Percentiles rank a stretch among this genome's conserved stretches.
phyloP scores from a whole-genome alignment of 2,888 invertebrate genomes.

The Callimorpha dominula region DNA sequence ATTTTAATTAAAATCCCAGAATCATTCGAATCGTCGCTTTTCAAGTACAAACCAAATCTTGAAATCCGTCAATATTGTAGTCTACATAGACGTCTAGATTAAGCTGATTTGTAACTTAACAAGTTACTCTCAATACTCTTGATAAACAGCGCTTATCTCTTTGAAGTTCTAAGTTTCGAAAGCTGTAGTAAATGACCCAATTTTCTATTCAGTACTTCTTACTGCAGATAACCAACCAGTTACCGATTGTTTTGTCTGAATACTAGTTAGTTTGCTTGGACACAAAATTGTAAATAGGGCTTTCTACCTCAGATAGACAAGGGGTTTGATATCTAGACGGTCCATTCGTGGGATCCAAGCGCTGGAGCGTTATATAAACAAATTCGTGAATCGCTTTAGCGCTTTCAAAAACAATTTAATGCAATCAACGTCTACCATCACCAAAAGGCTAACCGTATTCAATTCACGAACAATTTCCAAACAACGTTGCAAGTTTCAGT shows the following conservation, averaged over 20 bases:
- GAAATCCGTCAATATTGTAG: not conserved
- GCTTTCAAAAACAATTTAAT: no score
- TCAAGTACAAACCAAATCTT: not conserved
- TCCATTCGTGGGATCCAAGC: no score
- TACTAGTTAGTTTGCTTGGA: not conserved
- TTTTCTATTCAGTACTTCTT: slow-evolving; percentile 2
- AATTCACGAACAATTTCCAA: no score
- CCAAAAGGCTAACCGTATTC: no score
- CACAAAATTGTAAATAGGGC: no score
- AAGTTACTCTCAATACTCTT: slow-evolving; percentile 5
- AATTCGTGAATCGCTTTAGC: no score
- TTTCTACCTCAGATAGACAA: no score
- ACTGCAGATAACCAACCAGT: slow-evolving; percentile 1
- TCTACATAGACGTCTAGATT: not conserved
- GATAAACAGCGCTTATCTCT: not conserved
- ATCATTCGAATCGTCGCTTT: not conserved
- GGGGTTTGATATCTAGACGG: no score
- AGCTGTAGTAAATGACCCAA: slow-evolving; percentile 2
- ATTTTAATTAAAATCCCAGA: not conserved
- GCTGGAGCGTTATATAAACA: no score
- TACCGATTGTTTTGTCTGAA: not conserved
- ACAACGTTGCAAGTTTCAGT: no score
- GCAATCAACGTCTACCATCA: no score
- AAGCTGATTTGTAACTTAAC: not conserved
- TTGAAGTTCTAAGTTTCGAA: slow-evolving; percentile 4